Evolutionary conservation across 2,113 vertebrate species (phyloP), one percentile per base, ranked within the genome.

Genomic region (Fulmarus glacialis): DNA sequence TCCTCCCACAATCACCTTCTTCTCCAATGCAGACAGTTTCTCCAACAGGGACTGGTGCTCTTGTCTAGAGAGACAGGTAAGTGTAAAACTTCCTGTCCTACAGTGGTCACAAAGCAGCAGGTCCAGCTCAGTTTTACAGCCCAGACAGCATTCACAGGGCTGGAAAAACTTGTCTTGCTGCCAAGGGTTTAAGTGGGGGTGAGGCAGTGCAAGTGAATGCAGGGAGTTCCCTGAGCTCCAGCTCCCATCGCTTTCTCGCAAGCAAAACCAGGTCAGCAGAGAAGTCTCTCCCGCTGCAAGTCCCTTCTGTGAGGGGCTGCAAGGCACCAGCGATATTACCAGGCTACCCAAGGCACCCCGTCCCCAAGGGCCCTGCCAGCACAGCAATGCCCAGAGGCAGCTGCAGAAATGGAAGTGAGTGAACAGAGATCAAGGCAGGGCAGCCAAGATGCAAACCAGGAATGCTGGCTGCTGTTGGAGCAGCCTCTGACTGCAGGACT

Each of bases 1-100:
- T 53, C 99, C 99, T 59, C 99, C 99, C 43, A 99, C 99, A 36
- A 99, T 99, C 80, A 99, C 99, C 92, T 99, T 99, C 94, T 99
- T 99, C 97, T 99, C 99, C 84, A 99, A 70, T 5, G 99, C 98
- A 24, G 99, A 99, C 70, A 99, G 97, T 85, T 99, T 99, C 95
- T 99, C 99, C 90, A 99, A 94, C 50, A 99, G 97, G 74, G 99
- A 98, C 73, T 99, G 99, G 97, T 99, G 99, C 78, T 99, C 99
- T 93, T 99, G 99, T 94, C 99, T 99, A 83, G 94, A 92, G 45
- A 97, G 93, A 94, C 53, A 94, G 48, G 82, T 11, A 91, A 26
- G 64, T 12, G 30, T 15, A 43, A 89, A 22, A 73, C 32, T 34
- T 70, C 70, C 68, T 81, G 20, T n/a, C 62, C 62, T 11, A 34